These are phyloP conservation scores for Mastomys coucha DNA, from an alignment of 2,113 vertebrate species.

Conservation along the genomic window DNA sequence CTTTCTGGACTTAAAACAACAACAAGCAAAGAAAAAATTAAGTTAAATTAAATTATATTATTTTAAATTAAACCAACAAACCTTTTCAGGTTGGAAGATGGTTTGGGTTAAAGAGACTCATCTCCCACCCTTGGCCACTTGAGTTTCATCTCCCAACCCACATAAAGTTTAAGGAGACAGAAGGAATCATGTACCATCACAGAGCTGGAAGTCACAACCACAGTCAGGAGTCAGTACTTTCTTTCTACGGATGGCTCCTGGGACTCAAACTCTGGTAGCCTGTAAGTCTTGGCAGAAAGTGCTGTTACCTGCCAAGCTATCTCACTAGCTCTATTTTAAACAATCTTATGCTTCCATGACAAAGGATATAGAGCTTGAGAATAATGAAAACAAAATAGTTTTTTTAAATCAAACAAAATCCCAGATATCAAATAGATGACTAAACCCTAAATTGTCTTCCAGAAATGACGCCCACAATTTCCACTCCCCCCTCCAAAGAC, in stretches of 20 bases:
- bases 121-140: background rate
- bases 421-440: background rate
- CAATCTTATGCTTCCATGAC: background rate
- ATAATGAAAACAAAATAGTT: slow-evolving; percentile 2
- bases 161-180: background rate
- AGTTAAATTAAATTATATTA: background rate
- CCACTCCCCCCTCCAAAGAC: background rate
- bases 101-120: background rate
- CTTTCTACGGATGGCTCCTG: background rate
- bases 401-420: background rate
- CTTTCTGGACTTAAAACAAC: background rate
- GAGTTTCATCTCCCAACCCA: background rate
- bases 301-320: background rate
- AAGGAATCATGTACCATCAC: background rate
- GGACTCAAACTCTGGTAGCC: no score
- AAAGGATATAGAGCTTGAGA: slow-evolving; percentile 48
- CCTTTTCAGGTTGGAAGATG: background rate
- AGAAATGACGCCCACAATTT: background rate
- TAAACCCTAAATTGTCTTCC: slow-evolving; percentile 4
- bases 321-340: background rate
- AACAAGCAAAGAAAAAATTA: background rate
- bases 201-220: background rate
- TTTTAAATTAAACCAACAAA: background rate
- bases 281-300: background rate
- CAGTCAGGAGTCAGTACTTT: background rate